Percentiles rank a stretch among this genome's conserved stretches.
Conservation (phyloP, 1,140 invertebrate species). For the Hormaphis cornu region DNA sequence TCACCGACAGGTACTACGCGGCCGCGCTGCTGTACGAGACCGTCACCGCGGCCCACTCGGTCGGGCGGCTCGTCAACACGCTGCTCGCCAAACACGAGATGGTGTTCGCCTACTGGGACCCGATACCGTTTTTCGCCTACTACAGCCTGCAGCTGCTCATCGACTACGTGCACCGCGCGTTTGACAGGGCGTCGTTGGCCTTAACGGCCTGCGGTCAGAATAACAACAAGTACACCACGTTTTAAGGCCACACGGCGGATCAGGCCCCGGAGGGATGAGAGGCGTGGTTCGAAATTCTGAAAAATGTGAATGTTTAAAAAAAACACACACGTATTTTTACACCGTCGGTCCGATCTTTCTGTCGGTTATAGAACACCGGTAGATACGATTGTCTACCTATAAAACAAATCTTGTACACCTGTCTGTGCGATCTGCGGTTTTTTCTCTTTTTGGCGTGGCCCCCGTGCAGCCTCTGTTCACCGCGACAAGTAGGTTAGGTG, state of each 20-base stretch:
- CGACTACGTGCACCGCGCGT: slow-evolving; percentile 47
- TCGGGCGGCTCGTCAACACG: slow-evolving; percentile 50
- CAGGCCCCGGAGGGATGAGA: too few species aligned
- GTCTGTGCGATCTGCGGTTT: too few species aligned
- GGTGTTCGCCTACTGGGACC: slow-evolving; percentile 70
- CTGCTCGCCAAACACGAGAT: slow-evolving; percentile 64
- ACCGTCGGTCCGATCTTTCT: too few species aligned
- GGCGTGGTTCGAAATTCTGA: too few species aligned
- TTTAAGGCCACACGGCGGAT: not conserved
- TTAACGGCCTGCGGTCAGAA: not conserved
- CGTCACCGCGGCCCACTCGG: slow-evolving; percentile 45
- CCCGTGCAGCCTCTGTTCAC: too few species aligned
- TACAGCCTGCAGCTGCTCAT: slow-evolving; percentile 68
- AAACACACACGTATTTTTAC: too few species aligned
- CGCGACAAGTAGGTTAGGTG: too few species aligned
- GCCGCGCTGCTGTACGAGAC: slow-evolving; percentile 46
- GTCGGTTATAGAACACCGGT: too few species aligned
- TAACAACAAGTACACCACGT: slow-evolving; percentile 13
- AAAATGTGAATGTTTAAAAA: too few species aligned
- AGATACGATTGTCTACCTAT: too few species aligned
- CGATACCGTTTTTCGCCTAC: slow-evolving; percentile 69
- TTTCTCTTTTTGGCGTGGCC: too few species aligned
- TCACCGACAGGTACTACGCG: slow-evolving; percentile 46
- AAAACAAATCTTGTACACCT: too few species aligned
- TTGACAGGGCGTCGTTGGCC: slow-evolving; percentile 42